Conservation (phyloP, 2,797 vertebrate species). For the Cuculus canorus region DNA sequence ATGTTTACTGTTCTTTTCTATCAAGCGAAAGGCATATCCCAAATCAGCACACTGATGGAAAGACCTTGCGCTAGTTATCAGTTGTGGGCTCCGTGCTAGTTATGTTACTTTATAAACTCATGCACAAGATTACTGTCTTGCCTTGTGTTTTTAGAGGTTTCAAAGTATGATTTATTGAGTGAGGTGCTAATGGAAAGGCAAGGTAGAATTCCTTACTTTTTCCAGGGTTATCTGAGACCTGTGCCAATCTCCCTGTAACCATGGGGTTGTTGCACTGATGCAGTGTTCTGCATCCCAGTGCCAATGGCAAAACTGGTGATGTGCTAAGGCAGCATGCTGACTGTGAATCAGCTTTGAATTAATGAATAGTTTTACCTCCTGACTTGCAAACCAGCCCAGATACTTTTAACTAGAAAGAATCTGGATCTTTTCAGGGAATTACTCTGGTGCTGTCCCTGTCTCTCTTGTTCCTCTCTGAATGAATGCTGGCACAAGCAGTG, state of each 20-base stretch:
- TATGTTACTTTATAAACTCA: fast-evolving
- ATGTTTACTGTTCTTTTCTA: background rate
- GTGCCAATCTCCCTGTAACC: background rate
- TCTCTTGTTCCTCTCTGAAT: background rate
- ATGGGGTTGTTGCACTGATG: background rate
- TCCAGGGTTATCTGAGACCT: background rate
- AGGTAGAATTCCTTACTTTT: background rate
- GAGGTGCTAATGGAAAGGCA: background rate
- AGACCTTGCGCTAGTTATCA: background rate
- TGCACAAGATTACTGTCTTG: background rate
- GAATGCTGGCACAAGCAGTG: background rate
- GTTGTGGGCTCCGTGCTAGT: background rate
- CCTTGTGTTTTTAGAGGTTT: background rate
- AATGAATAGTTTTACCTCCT: background rate
- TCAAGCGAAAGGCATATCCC: background rate
- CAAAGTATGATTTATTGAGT: background rate
- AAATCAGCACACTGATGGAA: background rate
- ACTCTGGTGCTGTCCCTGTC: background rate
- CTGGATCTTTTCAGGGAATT: background rate
- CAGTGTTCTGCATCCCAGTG: background rate
- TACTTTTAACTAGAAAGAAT: background rate
- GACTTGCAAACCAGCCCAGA: background rate
- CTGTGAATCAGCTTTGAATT: background rate
- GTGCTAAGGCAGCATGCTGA: background rate
- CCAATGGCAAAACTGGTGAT: background rate